A percentile compares a stretch with the other conserved stretches of the same genome.
Conservation (phyloP, 2,797 vertebrate genomes). For the Sebastes reedi region DNA sequence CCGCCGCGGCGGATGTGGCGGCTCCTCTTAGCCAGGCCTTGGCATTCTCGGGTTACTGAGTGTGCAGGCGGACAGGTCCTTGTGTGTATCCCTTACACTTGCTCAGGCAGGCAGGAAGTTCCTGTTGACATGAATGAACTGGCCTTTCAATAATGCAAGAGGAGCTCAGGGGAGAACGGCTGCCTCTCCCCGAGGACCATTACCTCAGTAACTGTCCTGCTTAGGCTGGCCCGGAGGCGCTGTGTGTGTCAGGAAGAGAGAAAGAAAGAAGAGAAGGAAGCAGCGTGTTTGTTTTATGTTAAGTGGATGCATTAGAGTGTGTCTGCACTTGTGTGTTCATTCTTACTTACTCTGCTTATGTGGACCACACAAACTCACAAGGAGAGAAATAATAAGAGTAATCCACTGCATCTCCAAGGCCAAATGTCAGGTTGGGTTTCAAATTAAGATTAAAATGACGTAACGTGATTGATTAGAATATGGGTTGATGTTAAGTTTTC, state of each 20-base stretch:
- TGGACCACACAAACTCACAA: neutral
- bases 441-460: neutral
- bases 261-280: slow-evolving; percentile 35
- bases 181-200: slow-evolving; percentile 58
- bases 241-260: slow-evolving; percentile 11
- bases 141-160: slow-evolving; percentile 76
- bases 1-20: slow-evolving; percentile 46
- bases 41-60: slow-evolving; percentile 70
- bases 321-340: neutral
- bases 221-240: slow-evolving; percentile 27
- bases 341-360: neutral
- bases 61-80: slow-evolving; percentile 56
- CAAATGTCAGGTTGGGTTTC: neutral
- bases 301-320: slow-evolving; percentile 42
- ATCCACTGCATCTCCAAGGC: neutral
- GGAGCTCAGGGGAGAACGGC: slow-evolving; percentile 54
- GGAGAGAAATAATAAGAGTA: neutral
- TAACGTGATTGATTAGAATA: neutral
- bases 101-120: slow-evolving; percentile 75
- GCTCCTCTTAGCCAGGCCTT: slow-evolving; percentile 57
- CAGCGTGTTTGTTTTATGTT: slow-evolving; percentile 46
- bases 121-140: slow-evolving; percentile 76
- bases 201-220: slow-evolving; percentile 68
- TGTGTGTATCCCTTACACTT: slow-evolving; percentile 71
- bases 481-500: neutral